Conservation (phyloP, 2,113 vertebrate species). For the Alligator sinensis region DNA sequence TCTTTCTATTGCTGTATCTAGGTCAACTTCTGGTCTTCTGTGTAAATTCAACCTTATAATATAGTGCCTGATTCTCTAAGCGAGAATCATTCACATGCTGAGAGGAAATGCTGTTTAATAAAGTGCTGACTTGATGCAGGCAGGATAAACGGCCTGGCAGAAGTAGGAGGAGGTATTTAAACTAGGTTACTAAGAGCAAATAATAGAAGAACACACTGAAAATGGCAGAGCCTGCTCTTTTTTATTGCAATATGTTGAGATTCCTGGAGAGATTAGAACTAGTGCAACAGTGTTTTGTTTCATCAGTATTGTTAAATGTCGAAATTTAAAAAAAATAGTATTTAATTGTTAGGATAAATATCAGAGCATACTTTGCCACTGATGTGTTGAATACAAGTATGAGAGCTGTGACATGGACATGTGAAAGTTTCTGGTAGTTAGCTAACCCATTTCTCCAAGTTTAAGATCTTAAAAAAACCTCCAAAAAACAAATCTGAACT, state of each 20-base stretch:
- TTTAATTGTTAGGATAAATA: background rate
- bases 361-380: background rate
- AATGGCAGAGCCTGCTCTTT: background rate
- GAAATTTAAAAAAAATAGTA: background rate
- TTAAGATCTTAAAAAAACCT: too few relatives aligned
- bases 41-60: background rate
- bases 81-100: background rate
- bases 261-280: too few relatives aligned
- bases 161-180: constrained; percentile 2
- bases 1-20: background rate
- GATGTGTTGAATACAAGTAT: background rate
- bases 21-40: background rate
- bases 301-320: background rate
- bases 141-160: background rate
- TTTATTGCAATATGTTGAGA: too few relatives aligned
- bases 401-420: background rate
- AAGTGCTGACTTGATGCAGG: background rate
- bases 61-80: background rate
- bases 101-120: background rate
- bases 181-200: background rate
- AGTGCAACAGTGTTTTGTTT: background rate
- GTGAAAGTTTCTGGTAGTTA: background rate
- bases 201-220: background rate
- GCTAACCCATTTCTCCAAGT: background rate
- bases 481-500: too few relatives aligned